Base-by-base conservation (phyloP, 2,888 invertebrate genomes). In the Fragum sueziense region DNA sequence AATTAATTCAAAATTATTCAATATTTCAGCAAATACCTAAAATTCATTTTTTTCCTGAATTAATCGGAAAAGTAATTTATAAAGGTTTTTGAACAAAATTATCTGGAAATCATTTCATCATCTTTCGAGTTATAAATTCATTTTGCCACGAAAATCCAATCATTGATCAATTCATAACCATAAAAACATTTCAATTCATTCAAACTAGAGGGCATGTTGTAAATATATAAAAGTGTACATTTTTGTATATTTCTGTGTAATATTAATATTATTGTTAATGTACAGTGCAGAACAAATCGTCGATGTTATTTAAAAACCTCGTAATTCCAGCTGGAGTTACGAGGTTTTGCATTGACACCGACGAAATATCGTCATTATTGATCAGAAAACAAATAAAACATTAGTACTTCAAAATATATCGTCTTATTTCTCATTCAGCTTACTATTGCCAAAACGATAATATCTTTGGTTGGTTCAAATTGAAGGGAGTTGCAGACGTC, bases 141-240 rank as follows among this genome's bases (percentile, higher is more conserved):
- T n/a, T n/a, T n/a, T n/a, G n/a, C n/a, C n/a, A n/a, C n/a, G n/a
- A n/a, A n/a, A n/a, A n/a, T n/a, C n/a, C n/a, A n/a, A n/a, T n/a
- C n/a, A n/a, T n/a, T n/a, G n/a, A n/a, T n/a, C n/a, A n/a, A n/a
- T n/a, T n/a, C n/a, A n/a, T n/a, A n/a, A n/a, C n/a, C n/a, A n/a
- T n/a, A 29, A 20, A 31, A 31, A 61, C 20, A 61, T 61, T 61
- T 61, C 33, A 61, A 33, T 61, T 61, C 61, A 61, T 61, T 61
- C 61, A n/a, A 33, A 61, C 33, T 11, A 27, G 20, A 7, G 27
- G 20, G 27, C 31, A 33, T 61, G 29, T 6, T 61, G 33, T 61
- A 61, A 25, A 61, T 20, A 61, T 61, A 25, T n/a, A n/a, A n/a
- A n/a, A 31, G 31, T 61, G 61, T 61, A 61, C 3, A 61, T 61